Base-by-base conservation (phyloP, 2,888 invertebrate genomes). In the Bhutanitis thaidina region DNA sequence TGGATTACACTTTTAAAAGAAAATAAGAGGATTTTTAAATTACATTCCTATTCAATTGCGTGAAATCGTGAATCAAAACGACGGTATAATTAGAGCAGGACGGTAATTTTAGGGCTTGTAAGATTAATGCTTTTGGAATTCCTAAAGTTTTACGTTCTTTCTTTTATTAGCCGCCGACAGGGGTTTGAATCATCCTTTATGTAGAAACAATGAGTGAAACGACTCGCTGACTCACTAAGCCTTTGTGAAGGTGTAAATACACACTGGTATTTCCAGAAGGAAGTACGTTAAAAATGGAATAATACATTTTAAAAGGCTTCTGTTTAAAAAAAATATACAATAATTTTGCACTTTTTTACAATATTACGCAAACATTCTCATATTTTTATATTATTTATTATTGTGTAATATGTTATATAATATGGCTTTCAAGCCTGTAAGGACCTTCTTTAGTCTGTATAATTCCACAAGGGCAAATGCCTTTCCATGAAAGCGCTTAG, bases 181-280 rank as follows among this genome's bases (percentile, higher is more conserved):
- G 36, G 40, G 45, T 51, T 51, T 30, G 45, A 41, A 41, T 51
- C 41, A 51, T 51, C 45, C 36, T 51, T 51, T 51, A 51, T 51
- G 40, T 27, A 41, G 51, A 46, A 51, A 51, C 51, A 51, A 51
- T 49, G 48, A 49, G 41, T 36, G 46, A 51, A 41, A 14, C 45
- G 45, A 36, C 41, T 46, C 41, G 45, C 51, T 46, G 51, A 51
- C 51, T 45, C 45, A 46, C 45, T 37, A 16, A 36, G 40, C 45
- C 45, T 46, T 51, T 51, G 51, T 51, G 30, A 25, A 45, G 36
- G 40, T 50, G 38, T 50, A 50, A 50, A 44, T 44, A 44, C 37
- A 20, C 35, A 10, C 38, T 34, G 44, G 45, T 13, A 32, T 45
- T 51, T 51, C 36, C 45, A 45, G 45, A 40, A 36, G 10, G 15